Evolutionary conservation across 2,113 vertebrate species (phyloP), one percentile per base, ranked within the genome.

Genomic region (Lamprotornis superbus): DNA sequence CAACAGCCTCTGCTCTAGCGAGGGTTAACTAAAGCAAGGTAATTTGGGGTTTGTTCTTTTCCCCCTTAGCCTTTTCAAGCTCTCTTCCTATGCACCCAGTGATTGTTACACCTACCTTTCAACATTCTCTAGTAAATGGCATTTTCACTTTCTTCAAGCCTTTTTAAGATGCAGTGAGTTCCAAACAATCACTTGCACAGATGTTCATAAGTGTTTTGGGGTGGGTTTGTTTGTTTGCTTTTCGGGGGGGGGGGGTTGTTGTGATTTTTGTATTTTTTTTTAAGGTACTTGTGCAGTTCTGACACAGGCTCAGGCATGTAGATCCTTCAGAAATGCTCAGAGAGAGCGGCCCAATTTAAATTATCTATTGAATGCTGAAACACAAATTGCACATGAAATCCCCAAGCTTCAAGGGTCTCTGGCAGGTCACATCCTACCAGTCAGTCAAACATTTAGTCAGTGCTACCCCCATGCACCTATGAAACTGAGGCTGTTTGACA

Each of bases 341-440:
- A 90, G 80, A 87, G 73, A 82, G 69, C 18, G 59, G 89, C 90
- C 82, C 94, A 83, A 97, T 97, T 97, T 97, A 97, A 96, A 97
- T 97, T 94, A 95, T 97, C 95, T 91, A 92, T 94, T 95, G 93
- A 95, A 90, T 87, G 68, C 89, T 90, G 92, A 74, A 94, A 95
- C 95, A 94, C 91, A 97, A 96, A 97, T 97, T 97, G 90, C 92
- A 96, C 89, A 89, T 86, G 95, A 97, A 97, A 97, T 97, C 97
- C 97, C 97, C 89, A 96, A 95, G 97, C 97, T 97, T 96, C 95
- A 80, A 47, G 91, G 95, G 94, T 97, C 96, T 88, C 95, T 96
- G 97, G 94, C 95, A 96, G 97, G 97, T 97, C 97, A 96, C 96
- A 96, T 96, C 93, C 95, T 96, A 96, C 90, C 95, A 97, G 96